Evolutionary conservation across 1,140 invertebrate species (phyloP), one percentile per base, ranked within the genome.

Genomic region (Drosophila arizonae): DNA sequence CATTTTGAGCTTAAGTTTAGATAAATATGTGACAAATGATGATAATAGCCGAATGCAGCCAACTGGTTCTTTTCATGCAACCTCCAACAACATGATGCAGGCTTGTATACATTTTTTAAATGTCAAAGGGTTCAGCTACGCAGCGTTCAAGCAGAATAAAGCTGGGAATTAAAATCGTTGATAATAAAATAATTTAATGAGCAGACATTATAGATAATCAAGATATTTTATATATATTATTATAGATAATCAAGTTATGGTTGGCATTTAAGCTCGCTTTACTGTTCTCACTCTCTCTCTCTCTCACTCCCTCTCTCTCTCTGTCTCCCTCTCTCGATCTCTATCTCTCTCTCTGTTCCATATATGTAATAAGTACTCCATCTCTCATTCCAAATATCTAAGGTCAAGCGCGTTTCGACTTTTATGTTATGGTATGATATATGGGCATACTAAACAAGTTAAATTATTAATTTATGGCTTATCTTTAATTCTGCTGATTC

Each of bases 21-120:
- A 77, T 84, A 86, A 69, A 73, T 45, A 73, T 62, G 28, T 63
- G 64, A 77, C 65, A 76, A 80, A 77, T 74, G 76, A 80, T 85
- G 81, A 81, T 77, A 73, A 81, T 80, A 21, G 21, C 21, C 21
- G 50, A 54, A 11, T 46, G 21, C 45, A 43, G 39, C 15, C 36
- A 67, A 67, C 69, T 46, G 55, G 63, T 67, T 72, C 28, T 67
- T 2, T 36, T 30, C 17, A 55, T 17, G 36, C 50, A 26, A 15
- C 17, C 24, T 51, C 17, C 17, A 17, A 17, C 33, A 48, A 26
- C 8, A 2, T 33, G 6, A 57, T 39, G 17, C 15, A 41, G 21
- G 57, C 46, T n/a, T 46, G 13, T 36, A 13, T 52, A 43, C 8
- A 8, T 30, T 15, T 3, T 11, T 21, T n/a, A 79, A 78, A 78